Evolutionary conservation across 1,140 invertebrate species (phyloP), one percentile per base, ranked within the genome.

Genomic region (Zaprionus gabonicus): DNA sequence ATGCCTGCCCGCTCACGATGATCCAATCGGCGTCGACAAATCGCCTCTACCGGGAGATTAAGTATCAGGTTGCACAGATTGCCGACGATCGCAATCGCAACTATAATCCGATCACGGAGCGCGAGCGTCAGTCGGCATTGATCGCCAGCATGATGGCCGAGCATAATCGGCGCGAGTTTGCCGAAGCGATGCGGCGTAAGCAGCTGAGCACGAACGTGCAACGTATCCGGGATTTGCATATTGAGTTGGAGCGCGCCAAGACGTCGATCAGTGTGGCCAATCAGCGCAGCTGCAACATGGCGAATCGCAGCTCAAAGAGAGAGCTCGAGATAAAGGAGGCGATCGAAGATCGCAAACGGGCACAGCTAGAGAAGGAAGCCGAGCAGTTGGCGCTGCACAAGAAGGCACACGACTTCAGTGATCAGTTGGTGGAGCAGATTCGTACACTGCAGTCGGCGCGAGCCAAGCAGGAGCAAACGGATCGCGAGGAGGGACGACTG

Each of bases 41-140:
- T 23, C 44, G 59, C 0, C 12, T 87, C 1, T 82, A 57, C 17
- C 73, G 77, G 0, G 38, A 60, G 53, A 56, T 80, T 7, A 83
- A 83, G 23, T 41, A 69, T 20, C 84, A 87, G 64, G 83, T 87
- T 55, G 76, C 77, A 28, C 76, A 87, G 28, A 49, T 83, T 17
- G 83, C 84, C 20, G 71, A 78, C 20, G 71, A 83, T 13, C 84
- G 84, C 20, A 57, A 70, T 34, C 65, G 44, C 25, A 41, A 71
- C 4, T 56, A 69, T 36, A 60, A 74, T 60, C 78, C 74, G 4
- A 59, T 62, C 10, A 56, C 78, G 44, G 49, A 67, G 15, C 56
- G 76, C 13, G 65, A 72, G 62, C 70, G 51, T 7, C 63, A 67
- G 7, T 58, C 79, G 12, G 51, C 31, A 0, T 13, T 67, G 3